Evolutionary conservation across 2,113 vertebrate genomes (phyloP).

Genomic region (Aptenodytes forsteri): DNA sequence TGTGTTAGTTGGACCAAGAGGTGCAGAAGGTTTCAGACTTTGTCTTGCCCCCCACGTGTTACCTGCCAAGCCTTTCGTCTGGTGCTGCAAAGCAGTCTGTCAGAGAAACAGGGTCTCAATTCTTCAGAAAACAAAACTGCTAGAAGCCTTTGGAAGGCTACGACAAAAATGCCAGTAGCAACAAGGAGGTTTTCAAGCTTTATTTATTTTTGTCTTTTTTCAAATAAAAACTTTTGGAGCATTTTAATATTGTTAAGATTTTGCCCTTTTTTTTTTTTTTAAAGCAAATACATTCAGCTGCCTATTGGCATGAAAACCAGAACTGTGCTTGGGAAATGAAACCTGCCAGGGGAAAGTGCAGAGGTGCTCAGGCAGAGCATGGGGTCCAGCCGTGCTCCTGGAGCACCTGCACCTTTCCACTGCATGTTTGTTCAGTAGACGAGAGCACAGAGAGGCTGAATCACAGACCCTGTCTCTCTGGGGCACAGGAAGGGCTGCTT

Average conservation of each 20-base stretch:
- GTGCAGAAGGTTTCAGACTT: background rate
- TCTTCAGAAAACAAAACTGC: background rate
- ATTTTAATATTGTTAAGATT: background rate
- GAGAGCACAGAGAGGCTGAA: background rate
- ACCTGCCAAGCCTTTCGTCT: background rate
- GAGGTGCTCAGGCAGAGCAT: background rate
- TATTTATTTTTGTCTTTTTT: background rate
- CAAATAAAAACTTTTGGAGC: background rate
- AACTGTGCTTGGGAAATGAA: background rate
- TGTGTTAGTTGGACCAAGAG: background rate
- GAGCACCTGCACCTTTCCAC: background rate
- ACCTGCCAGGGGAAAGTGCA: background rate
- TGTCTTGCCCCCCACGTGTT: background rate
- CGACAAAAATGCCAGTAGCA: background rate
- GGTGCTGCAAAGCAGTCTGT: background rate
- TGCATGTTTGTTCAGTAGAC: fast-evolving
- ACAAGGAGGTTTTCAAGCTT: background rate
- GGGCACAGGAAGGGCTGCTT: background rate
- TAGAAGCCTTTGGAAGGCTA: background rate
- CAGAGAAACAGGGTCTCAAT: background rate
- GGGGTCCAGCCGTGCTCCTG: fast-evolving
- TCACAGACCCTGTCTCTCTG: background rate
- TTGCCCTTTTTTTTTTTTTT: background rate
- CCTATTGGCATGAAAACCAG: background rate
- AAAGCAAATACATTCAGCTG: background rate